Percentiles rank a stretch among this genome's conserved stretches.
phyloP scores from a whole-genome alignment of 2,888 invertebrate species.

The Andrena flavipes region DNA sequence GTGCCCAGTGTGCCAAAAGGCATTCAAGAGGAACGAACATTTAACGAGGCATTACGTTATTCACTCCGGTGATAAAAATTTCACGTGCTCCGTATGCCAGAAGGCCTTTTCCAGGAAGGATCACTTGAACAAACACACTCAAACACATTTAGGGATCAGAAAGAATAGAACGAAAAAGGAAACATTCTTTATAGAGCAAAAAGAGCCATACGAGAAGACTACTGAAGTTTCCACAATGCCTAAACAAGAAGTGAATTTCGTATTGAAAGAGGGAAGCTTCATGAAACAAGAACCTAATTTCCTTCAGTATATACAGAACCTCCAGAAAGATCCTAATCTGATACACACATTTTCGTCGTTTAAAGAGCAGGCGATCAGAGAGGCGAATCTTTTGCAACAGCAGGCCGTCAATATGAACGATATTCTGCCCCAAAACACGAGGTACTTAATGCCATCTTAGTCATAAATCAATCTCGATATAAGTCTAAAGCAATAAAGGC shows the following conservation, averaged over 20 bases:
- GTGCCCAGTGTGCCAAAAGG: conserved; percentile 84
- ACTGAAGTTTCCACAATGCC: conserved; percentile 63
- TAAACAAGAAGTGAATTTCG: conserved; percentile 76
- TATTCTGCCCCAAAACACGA: conserved; percentile 82
- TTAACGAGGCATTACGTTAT: conserved; percentile 86
- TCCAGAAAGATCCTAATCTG: conserved; percentile 81
- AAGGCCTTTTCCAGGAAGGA: conserved; percentile 86
- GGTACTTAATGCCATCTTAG: conserved; percentile 84
- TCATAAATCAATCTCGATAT: conserved; percentile 61
- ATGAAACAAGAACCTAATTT: conserved; percentile 77
- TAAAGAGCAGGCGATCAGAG: conserved; percentile 81
- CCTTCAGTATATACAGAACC: conserved; percentile 78
- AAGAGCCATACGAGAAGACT: conserved; percentile 73
- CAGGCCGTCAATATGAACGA: conserved; percentile 83
- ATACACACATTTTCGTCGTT: conserved; percentile 81
- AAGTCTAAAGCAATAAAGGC: conserved; percentile 69
- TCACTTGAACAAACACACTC: conserved; percentile 85
- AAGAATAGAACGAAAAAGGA: conserved; percentile 80
- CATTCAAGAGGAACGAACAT: conserved; percentile 86
- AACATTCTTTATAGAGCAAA: conserved; percentile 68
- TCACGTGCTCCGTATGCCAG: conserved; percentile 85
- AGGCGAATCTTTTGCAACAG: conserved; percentile 75
- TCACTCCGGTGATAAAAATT: conserved; percentile 86
- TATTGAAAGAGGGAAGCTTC: conserved; percentile 76
- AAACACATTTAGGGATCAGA: conserved; percentile 84